Evolutionary conservation across 1,140 invertebrate species (phyloP).

Genomic region (Drosophila teissieri): DNA sequence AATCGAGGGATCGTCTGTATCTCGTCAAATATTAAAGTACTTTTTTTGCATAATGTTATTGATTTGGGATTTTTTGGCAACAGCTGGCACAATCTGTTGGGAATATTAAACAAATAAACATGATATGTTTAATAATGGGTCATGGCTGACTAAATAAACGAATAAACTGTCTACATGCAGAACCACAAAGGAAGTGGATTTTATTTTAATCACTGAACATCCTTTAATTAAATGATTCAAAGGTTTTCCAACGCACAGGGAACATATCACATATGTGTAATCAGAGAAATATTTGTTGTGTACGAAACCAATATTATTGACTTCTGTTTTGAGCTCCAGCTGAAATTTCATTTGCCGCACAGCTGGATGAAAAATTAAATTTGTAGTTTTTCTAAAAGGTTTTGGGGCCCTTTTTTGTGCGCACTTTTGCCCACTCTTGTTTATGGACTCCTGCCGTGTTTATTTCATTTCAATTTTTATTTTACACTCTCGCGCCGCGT

Average conservation of each 20-base stretch:
- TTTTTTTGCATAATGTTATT: slow-evolving; percentile 47
- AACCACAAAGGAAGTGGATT: not conserved
- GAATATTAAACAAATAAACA: slow-evolving; percentile 44
- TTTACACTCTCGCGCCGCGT: slow-evolving; percentile 35
- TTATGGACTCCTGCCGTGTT: slow-evolving; percentile 32
- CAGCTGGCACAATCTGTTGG: slow-evolving; percentile 46
- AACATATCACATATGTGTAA: too few relatives aligned
- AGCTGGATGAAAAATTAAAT: not conserved
- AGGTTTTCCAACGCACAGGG: not conserved
- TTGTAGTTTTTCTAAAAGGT: slow-evolving; percentile 13
- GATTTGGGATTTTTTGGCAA: slow-evolving; percentile 37
- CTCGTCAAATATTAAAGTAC: slow-evolving; percentile 70
- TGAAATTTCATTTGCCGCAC: not conserved
- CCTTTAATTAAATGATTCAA: not conserved
- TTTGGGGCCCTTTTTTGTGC: slow-evolving; percentile 1
- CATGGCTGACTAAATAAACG: slow-evolving; percentile 23
- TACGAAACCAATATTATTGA: not conserved
- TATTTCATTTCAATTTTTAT: slow-evolving; percentile 35
- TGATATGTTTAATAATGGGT: slow-evolving; percentile 42
- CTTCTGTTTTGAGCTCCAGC: not conserved
- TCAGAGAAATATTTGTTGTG: not conserved
- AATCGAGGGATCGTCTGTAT: slow-evolving; percentile 2
- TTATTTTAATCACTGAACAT: not conserved
- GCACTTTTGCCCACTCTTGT: not conserved
- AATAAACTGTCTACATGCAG: not conserved